Conservation (phyloP, 2,888 invertebrate genomes). For the Scrobipalpa costella region DNA sequence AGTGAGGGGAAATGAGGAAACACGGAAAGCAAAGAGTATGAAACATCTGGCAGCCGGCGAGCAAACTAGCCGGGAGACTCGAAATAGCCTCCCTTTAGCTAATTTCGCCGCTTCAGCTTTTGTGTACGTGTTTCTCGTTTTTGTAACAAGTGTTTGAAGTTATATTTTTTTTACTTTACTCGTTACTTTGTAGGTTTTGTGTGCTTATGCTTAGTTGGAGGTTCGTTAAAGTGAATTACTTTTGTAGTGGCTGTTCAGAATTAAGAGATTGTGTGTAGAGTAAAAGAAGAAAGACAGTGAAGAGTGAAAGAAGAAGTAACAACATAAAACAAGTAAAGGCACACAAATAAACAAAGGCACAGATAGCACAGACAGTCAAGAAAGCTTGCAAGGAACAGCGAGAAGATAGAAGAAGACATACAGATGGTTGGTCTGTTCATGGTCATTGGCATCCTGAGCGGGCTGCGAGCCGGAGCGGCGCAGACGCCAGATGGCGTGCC, state of each 20-base stretch:
- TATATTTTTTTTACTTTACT: slow-evolving; percentile 27
- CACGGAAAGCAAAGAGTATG: slow-evolving; percentile 47
- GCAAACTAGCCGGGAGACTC: slow-evolving; percentile 53
- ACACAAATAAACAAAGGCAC: slow-evolving; percentile 29
- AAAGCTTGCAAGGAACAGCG: slow-evolving; percentile 52
- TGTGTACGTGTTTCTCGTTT: slow-evolving; percentile 40
- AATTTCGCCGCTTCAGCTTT: slow-evolving; percentile 46
- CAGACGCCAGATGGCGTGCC: slow-evolving; percentile 86
- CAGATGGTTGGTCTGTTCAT: slow-evolving; percentile 80
- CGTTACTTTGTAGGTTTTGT: slow-evolving; percentile 29
- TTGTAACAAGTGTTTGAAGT: slow-evolving; percentile 33
- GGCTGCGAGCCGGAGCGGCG: slow-evolving; percentile 80
- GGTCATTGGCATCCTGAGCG: slow-evolving; percentile 74
- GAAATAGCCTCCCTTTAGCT: slow-evolving; percentile 50
- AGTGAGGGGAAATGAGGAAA: slow-evolving; percentile 51
- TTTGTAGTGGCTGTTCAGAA: not conserved
- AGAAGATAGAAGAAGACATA: slow-evolving; percentile 73
- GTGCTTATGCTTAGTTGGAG: not conserved
- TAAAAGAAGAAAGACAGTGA: not conserved
- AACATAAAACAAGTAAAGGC: slow-evolving; percentile 16
- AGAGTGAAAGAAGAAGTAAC: slow-evolving; percentile 4
- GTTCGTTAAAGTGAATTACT: not conserved
- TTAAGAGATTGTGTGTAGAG: not conserved
- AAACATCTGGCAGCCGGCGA: slow-evolving; percentile 55
- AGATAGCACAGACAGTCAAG: slow-evolving; percentile 37